Percentiles rank a stretch among this genome's conserved stretches.
Conservation (phyloP, 2,797 vertebrate species). For the Echeneis naucrates region DNA sequence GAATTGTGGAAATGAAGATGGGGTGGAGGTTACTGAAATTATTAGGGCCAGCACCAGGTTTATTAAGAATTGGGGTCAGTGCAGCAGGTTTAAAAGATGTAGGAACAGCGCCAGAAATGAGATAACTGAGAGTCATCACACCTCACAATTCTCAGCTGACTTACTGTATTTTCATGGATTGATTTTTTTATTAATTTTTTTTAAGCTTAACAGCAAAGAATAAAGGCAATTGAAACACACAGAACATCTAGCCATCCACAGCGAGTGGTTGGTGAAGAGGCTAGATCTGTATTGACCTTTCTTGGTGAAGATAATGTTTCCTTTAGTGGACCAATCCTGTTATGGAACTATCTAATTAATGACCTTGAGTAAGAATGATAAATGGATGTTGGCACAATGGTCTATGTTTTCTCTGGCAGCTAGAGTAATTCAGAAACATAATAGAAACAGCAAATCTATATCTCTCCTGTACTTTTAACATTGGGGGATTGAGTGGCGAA, state of each 20-base stretch:
- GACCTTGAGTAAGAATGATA: constrained; percentile 31
- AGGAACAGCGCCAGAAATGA: too few species aligned
- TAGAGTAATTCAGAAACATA: constrained; percentile 55
- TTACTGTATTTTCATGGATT: constrained; percentile 56
- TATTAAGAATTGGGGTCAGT: too few species aligned
- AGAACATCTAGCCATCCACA: constrained; percentile 7
- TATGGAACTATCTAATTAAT: constrained; percentile 42
- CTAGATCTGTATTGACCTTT: constrained; percentile 47
- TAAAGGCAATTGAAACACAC: constrained; percentile 31
- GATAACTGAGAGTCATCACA: constrained; percentile 30
- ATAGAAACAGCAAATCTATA: constrained; percentile 65
- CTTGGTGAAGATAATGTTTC: constrained; percentile 21
- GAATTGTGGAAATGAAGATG: too few species aligned
- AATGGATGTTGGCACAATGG: constrained; percentile 36
- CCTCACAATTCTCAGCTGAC: constrained; percentile 19
- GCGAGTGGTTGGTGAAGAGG: constrained; percentile 7
- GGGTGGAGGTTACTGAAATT: too few species aligned
- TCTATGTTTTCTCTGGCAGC: constrained; percentile 31
- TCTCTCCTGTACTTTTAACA: constrained; percentile 58
- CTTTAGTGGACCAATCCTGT: constrained; percentile 34
- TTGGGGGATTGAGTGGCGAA: constrained; percentile 48
- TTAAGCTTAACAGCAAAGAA: constrained; percentile 40
- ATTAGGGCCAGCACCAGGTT: too few species aligned
- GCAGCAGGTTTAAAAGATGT: too few species aligned
- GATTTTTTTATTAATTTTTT: constrained; percentile 47